Evolutionary conservation across 1,140 invertebrate genomes (phyloP).

Genomic region (Gonatopus flavifemur): DNA sequence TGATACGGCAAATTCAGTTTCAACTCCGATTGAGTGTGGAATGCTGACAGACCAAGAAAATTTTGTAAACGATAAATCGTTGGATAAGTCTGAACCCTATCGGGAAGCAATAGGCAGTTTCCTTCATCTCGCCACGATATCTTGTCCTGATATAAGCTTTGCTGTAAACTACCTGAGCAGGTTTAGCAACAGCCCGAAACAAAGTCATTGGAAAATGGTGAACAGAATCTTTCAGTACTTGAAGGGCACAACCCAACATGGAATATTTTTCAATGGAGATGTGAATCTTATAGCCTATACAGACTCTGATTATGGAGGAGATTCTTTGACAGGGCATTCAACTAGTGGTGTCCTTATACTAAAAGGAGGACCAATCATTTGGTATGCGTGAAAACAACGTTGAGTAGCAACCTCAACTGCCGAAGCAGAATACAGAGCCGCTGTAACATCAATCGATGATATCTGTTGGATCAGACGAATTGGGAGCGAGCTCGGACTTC

Average conservation of each 20-base stretch:
- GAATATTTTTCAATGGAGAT: no score
- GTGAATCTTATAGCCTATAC: no score
- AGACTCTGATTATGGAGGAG: conserved; percentile 10
- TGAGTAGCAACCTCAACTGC: not conserved
- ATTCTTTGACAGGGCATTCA: not conserved
- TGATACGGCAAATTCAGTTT: no score
- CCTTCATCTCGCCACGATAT: not conserved
- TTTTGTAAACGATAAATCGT: no score
- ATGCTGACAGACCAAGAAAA: no score
- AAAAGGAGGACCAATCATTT: not conserved
- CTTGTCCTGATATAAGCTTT: conserved; percentile 2
- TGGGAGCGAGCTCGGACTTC: no score
- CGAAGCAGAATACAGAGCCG: conserved; percentile 4
- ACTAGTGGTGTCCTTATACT: conserved; percentile 1
- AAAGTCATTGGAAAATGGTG: conserved; percentile 5
- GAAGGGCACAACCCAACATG: not conserved
- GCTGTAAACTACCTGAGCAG: not conserved
- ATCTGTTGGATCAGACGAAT: no score
- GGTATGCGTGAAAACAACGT: conserved; percentile 1
- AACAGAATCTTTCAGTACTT: conserved; percentile 8
- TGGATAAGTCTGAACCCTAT: no score
- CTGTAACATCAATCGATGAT: conserved; percentile 5
- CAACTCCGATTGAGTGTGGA: no score
- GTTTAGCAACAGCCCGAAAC: not conserved
- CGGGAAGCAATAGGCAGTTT: not conserved